Conservation (phyloP, 2,113 vertebrate genomes). For the Todiramphus saurophagus region DNA sequence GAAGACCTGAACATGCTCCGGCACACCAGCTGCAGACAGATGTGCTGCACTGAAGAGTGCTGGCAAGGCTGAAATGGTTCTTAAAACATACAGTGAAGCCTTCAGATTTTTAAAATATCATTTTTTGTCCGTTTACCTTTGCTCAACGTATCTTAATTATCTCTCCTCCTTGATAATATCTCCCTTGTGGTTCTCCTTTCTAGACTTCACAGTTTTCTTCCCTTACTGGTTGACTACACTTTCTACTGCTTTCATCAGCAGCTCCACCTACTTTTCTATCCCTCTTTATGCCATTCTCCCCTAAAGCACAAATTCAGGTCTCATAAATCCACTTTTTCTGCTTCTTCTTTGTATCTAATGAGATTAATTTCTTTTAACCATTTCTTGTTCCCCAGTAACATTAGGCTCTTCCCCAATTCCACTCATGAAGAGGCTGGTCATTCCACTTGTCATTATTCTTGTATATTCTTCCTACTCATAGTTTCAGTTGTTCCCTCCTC, state of each 20-base stretch:
- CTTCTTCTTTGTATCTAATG: background rate
- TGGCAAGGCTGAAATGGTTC: background rate
- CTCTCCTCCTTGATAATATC: background rate
- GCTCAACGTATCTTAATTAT: background rate
- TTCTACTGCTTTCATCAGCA: background rate
- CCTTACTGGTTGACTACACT: background rate
- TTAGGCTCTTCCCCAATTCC: background rate
- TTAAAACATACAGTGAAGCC: background rate
- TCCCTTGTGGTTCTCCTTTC: background rate
- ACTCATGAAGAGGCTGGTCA: background rate
- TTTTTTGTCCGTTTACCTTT: background rate
- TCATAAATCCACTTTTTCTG: background rate
- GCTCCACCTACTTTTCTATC: background rate
- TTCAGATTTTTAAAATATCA: background rate
- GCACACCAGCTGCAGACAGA: background rate
- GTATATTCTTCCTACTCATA: background rate
- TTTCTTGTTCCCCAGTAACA: background rate
- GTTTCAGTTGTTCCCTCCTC: background rate
- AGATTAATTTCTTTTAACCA: background rate
- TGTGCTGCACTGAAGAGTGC: fast-evolving
- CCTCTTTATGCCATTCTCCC: background rate
- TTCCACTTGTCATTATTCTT: background rate
- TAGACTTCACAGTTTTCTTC: background rate
- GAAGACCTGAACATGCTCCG: background rate
- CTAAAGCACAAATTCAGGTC: background rate